Base-by-base conservation (phyloP, 2,797 vertebrate genomes). In the Melanogrammus aeglefinus region DNA sequence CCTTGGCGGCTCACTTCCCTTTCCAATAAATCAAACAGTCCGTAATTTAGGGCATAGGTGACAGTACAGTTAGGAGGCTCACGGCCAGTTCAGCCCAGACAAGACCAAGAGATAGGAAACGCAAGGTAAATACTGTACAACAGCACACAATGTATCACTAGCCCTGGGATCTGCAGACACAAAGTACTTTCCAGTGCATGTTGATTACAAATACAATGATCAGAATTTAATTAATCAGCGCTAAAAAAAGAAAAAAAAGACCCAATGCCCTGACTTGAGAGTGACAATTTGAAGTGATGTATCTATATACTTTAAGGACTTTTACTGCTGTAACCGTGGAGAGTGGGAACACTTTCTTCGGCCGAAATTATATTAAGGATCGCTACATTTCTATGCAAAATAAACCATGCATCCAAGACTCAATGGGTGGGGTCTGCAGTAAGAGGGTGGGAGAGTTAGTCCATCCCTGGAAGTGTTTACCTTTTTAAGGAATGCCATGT, bases 181-280 rank as follows among this genome's bases (percentile, higher is more conserved):
- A 94, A 94, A 93, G 91, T 93, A 92, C 88, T 93, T 94, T 95
- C 95, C 95, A 95, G 95, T 95, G 95, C 94, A 95, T 94, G 89
- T 87, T 91, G 91, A 94, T 92, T 92, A 90, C 86, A 91, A 80
- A 92, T 85, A 91, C 86, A 89, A 88, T 82, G 83, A 84, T 90
- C 83, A 83, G 85, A 83, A 87, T 80, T 75, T 74, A 83, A 78
- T 76, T 88, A 84, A 73, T 79, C 66, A 89, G 78, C 82, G 72
- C 72, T 73, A 76, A 73, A 84, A 78, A 39, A 77, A 73, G 24
- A 38, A 73, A 18, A 73, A 31, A 86, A 24, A 77, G 86, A 72
- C 84, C 69, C 36, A 85, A 87, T 78, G 73, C 77, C 86, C 83
- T 83, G 82, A 83, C 83, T 82, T 79, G 13, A 84, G 73, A 33